Evolutionary conservation across 1,140 invertebrate species (phyloP).

Genomic region (Oscheius sp.): DNA sequence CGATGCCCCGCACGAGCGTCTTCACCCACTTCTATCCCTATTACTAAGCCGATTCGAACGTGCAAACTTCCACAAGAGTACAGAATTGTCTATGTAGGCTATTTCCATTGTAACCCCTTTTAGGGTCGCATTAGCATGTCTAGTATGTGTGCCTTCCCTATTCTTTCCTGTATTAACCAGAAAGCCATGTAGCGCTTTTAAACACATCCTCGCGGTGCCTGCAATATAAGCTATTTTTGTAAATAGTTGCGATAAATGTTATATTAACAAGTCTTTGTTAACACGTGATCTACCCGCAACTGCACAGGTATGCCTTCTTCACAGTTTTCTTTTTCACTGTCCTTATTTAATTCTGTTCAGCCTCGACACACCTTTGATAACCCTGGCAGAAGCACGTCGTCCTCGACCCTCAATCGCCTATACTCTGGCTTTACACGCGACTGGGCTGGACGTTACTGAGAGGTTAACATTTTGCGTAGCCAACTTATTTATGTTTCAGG

Average conservation of each 20-base stretch:
- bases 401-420: constrained; percentile 32
- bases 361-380: constrained; percentile 27
- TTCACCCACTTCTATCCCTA: constrained; percentile 60
- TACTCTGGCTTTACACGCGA: constrained; percentile 36
- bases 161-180: not conserved
- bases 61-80: not conserved
- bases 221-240: not conserved
- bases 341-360: not conserved
- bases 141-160: not conserved
- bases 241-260: constrained; percentile 12
- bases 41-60: not conserved
- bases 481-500: not conserved
- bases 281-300: not conserved
- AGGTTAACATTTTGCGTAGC: not conserved
- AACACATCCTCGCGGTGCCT: not conserved
- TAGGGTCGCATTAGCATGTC: constrained; percentile 1
- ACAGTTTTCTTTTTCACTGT: not conserved
- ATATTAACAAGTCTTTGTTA: constrained; percentile 2
- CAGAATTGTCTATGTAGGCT: not conserved
- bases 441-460: constrained; percentile 30
- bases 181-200: not conserved
- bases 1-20: constrained; percentile 52
- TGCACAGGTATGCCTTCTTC: not conserved
- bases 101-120: not conserved
- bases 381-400: constrained; percentile 19